Conservation (phyloP, 2,888 invertebrate genomes). For the Ectemnius continuus region DNA sequence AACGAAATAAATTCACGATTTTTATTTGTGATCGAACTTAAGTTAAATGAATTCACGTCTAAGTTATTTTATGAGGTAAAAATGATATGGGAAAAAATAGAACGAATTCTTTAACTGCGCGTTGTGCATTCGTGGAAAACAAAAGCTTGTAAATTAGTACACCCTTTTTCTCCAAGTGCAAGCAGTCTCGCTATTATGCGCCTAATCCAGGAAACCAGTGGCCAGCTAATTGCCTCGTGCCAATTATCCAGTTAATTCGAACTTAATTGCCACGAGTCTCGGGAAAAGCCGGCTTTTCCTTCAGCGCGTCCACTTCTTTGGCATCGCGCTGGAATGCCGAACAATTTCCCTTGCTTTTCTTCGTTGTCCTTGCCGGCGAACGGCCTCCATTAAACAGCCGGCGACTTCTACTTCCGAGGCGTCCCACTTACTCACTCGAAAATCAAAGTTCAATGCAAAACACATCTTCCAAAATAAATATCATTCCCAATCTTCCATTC, state of each 20-base stretch:
- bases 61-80: too few relatives aligned
- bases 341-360: conserved; percentile 3
- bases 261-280: conserved; percentile 26
- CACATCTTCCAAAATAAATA: too few relatives aligned
- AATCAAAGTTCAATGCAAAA: too few relatives aligned
- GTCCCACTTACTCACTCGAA: too few relatives aligned
- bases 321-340: too few relatives aligned
- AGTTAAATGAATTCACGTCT: too few relatives aligned
- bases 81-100: not conserved
- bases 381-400: too few relatives aligned
- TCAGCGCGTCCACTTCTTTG: not conserved
- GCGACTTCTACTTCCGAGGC: too few relatives aligned
- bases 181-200: conserved; percentile 1
- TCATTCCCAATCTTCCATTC: too few relatives aligned
- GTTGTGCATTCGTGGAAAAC: not conserved
- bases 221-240: conserved; percentile 19
- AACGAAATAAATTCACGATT: conserved; percentile 4
- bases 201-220: conserved; percentile 3
- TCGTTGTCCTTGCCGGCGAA: conserved; percentile 1
- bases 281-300: conserved; percentile 29
- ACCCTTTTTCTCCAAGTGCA: too few relatives aligned
- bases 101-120: not conserved
- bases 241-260: conserved; percentile 36
- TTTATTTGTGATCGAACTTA: too few relatives aligned
- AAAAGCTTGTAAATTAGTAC: conserved; percentile 2